These are phyloP conservation scores for Trogon melanurus DNA, from an alignment of 2,113 vertebrate genomes.

Conservation along the genomic window DNA sequence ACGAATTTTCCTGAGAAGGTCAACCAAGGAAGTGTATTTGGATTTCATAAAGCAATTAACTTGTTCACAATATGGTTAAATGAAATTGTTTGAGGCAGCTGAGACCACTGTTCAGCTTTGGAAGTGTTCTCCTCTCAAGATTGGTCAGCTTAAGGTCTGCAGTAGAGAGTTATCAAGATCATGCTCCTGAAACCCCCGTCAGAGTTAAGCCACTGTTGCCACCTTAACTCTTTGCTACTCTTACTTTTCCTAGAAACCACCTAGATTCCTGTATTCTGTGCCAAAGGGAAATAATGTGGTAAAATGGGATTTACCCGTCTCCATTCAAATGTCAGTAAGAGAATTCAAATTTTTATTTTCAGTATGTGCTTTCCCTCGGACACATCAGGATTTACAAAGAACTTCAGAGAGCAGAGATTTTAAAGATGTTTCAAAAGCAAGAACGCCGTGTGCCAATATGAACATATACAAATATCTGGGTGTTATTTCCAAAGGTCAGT, in stretches of 20 bases:
- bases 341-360: not conserved
- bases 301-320: slow-evolving; percentile 2
- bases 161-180: not conserved
- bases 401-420: not conserved
- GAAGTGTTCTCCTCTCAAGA: not conserved
- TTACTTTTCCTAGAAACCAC: slow-evolving; percentile 4
- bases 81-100: not conserved
- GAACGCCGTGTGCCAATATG: not conserved
- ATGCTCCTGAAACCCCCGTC: not conserved
- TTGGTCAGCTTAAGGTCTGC: not conserved
- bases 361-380: not conserved
- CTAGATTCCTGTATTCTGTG: not conserved
- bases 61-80: not conserved
- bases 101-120: not conserved
- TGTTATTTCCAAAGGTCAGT: not conserved
- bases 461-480: not conserved
- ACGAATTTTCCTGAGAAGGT: not conserved
- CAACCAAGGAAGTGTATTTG: not conserved
- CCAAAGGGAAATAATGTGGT: not conserved
- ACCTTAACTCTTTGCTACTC: not conserved
- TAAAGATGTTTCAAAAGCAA: not conserved
- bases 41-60: not conserved
- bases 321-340: not conserved
- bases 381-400: not conserved
- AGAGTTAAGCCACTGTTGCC: not conserved